A percentile compares a stretch with the other conserved stretches of the same genome.
Conservation (phyloP, 2,797 vertebrate genomes). For the Streptopelia turtur region DNA sequence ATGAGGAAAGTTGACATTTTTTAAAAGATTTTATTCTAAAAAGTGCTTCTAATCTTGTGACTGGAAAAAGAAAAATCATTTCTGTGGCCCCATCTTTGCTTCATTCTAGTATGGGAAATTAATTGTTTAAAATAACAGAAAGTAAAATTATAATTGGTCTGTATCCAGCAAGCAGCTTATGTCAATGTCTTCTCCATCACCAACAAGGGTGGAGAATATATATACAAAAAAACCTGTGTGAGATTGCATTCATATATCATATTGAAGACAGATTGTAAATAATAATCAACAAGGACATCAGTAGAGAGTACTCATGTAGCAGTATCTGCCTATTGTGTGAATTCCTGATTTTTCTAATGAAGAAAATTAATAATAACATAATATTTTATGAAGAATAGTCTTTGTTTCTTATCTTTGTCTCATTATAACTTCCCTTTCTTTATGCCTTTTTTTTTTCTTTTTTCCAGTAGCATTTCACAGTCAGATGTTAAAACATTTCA, state of each 20-base stretch:
- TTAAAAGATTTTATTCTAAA: not conserved
- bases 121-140: not conserved
- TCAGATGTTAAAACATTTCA: constrained; percentile 80
- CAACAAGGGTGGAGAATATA: not conserved
- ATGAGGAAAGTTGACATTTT: not conserved
- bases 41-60: not conserved
- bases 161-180: not conserved
- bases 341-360: not conserved
- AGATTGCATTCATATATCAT: not conserved
- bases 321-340: not conserved
- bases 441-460: not conserved
- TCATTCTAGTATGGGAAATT: not conserved
- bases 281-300: not conserved
- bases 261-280: rapidly evolving
- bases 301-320: not conserved
- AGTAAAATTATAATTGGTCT: not conserved
- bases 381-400: not conserved
- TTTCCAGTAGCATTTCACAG: not conserved
- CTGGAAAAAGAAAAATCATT: not conserved
- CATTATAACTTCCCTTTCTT: not conserved
- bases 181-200: not conserved
- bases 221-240: not conserved
- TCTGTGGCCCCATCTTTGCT: not conserved
- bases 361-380: not conserved
- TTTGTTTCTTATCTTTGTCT: not conserved